Conservation (phyloP, 2,113 vertebrate genomes). For the Riparia riparia region DNA sequence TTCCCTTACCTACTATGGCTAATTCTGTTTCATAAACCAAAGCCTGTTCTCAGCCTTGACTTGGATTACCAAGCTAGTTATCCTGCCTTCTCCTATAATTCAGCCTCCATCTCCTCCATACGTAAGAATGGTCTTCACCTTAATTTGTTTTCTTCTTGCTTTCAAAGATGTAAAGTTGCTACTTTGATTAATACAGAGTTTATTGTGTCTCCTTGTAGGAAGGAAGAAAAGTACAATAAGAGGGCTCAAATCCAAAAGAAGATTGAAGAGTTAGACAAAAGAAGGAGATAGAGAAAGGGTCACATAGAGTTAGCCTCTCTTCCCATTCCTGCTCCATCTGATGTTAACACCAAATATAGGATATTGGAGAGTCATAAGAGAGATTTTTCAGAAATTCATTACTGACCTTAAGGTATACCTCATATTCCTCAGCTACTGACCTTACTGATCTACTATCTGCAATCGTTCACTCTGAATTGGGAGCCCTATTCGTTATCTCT, state of each 20-base stretch:
- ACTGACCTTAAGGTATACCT: neutral
- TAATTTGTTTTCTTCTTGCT: neutral
- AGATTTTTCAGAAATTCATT: neutral
- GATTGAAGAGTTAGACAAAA: neutral
- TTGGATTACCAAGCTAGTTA: neutral
- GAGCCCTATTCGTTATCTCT: neutral
- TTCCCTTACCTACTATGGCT: neutral
- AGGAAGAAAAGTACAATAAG: neutral
- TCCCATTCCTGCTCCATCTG: neutral
- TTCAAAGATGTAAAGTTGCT: neutral
- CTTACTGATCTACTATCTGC: neutral
- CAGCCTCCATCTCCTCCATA: neutral
- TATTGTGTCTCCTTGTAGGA: fast-evolving
- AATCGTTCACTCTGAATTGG: neutral
- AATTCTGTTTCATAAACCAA: neutral
- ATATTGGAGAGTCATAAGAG: neutral
- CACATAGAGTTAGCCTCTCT: neutral
- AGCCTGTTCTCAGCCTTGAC: neutral
- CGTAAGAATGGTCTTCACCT: neutral
- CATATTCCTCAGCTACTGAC: neutral
- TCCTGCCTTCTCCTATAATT: neutral
- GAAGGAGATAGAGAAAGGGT: neutral
- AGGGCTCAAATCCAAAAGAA: neutral
- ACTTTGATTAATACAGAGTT: neutral
- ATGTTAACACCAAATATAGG: neutral